Percentiles rank a stretch among this genome's conserved stretches.
Conservation (phyloP, 2,797 vertebrate genomes). For the Dryobates pubescens region DNA sequence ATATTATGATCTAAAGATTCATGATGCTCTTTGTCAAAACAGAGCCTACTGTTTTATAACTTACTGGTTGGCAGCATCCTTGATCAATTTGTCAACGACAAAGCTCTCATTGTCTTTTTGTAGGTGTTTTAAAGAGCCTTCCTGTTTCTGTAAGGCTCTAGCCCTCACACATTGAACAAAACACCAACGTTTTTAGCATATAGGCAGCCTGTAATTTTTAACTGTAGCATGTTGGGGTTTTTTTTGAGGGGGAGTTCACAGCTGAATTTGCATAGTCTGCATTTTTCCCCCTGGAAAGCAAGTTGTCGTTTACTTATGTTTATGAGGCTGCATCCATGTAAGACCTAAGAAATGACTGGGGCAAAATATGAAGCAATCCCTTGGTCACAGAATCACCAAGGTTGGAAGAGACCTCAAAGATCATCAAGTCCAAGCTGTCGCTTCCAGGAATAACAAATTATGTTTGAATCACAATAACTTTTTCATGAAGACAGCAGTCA, state of each 20-base stretch:
- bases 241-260: background rate
- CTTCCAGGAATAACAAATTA: slow-evolving; percentile 5
- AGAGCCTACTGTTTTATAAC: slow-evolving; percentile 17
- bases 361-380: background rate
- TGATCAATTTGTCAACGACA: background rate
- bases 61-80: background rate
- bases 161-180: background rate
- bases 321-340: background rate
- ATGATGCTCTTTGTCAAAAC: slow-evolving; percentile 21
- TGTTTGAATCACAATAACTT: background rate
- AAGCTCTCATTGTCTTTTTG: background rate
- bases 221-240: background rate
- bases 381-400: background rate
- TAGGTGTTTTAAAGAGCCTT: background rate
- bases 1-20: slow-evolving; percentile 24
- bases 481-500: background rate
- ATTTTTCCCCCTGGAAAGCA: background rate
- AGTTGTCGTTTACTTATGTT: background rate
- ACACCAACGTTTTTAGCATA: background rate
- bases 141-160: background rate
- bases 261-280: background rate
- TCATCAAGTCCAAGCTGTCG: no score
- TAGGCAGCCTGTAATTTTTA: background rate
- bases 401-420: no score
- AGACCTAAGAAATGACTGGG: background rate